Evolutionary conservation across 2,888 invertebrate genomes (phyloP).

Genomic region (Chloroclysta siterata): DNA sequence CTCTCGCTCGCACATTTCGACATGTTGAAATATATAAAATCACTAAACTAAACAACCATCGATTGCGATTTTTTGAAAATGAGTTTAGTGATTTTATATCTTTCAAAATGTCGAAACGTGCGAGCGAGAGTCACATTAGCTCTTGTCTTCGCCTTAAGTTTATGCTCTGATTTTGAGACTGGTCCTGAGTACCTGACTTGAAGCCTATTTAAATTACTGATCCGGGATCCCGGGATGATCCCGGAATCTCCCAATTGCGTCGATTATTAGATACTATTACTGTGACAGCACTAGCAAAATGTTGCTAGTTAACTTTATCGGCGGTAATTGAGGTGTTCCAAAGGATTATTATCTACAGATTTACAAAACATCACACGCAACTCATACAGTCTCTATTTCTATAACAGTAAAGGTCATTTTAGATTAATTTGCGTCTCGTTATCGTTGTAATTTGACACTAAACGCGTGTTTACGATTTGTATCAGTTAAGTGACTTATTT

Average conservation of each 20-base stretch:
- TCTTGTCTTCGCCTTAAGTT: no score
- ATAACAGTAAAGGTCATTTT: conserved; percentile 11
- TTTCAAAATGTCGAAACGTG: no score
- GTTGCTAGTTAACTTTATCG: conserved; percentile 31
- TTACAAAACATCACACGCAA: conserved; percentile 26
- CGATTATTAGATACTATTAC: conserved; percentile 1
- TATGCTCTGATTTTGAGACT: no score
- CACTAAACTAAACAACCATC: no score
- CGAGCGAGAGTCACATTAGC: no score
- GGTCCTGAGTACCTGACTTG: not conserved
- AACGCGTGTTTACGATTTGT: conserved; percentile 32
- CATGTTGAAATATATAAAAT: no score
- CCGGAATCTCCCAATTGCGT: not conserved
- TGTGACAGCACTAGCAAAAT: conserved; percentile 26
- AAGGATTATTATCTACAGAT: conserved; percentile 35
- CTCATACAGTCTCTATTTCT: not conserved
- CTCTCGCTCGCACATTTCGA: no score
- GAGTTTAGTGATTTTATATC: no score
- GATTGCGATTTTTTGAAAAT: no score
- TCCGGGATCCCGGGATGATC: not conserved
- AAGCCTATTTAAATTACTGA: not conserved
- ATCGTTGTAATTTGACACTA: conserved; percentile 23
- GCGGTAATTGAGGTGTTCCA: conserved; percentile 34
- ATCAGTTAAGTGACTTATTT: conserved; percentile 31
- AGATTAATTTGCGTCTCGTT: not conserved